Evolutionary conservation across 2,888 invertebrate genomes (phyloP).

Genomic region (Idaea dimidiata): DNA sequence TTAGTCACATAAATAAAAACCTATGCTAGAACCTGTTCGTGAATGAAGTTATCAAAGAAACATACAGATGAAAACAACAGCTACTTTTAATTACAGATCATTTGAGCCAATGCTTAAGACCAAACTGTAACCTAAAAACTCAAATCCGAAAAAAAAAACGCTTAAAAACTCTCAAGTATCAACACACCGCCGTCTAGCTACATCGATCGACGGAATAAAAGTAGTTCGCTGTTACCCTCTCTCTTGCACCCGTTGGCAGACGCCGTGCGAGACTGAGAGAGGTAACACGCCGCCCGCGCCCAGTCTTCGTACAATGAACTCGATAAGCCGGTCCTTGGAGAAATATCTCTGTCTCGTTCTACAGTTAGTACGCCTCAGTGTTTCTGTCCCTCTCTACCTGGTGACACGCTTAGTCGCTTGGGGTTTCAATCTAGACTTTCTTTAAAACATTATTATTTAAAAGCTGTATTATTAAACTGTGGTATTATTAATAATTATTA

Average conservation of each 20-base stretch:
- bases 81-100: no score
- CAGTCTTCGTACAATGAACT: conserved; percentile 2
- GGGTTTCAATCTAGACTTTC: not conserved
- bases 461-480: not conserved
- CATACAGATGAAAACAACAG: no score
- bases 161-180: not conserved
- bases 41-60: no score
- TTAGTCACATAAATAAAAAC: no score
- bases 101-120: not conserved
- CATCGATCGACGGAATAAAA: conserved; percentile 4
- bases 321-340: not conserved
- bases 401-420: not conserved
- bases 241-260: conserved; percentile 1
- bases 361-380: not conserved
- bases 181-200: conserved; percentile 1
- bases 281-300: conserved; percentile 2
- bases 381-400: not conserved
- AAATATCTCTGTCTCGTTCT: not conserved
- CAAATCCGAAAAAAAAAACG: not conserved
- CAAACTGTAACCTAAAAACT: not conserved
- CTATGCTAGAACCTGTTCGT: no score
- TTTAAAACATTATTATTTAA: not conserved
- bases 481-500: not conserved
- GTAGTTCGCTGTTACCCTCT: not conserved
- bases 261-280: not conserved